Percentiles rank a stretch among this genome's conserved stretches.
Conservation (phyloP, 2,888 invertebrate species). For the Scrobipalpa costella region DNA sequence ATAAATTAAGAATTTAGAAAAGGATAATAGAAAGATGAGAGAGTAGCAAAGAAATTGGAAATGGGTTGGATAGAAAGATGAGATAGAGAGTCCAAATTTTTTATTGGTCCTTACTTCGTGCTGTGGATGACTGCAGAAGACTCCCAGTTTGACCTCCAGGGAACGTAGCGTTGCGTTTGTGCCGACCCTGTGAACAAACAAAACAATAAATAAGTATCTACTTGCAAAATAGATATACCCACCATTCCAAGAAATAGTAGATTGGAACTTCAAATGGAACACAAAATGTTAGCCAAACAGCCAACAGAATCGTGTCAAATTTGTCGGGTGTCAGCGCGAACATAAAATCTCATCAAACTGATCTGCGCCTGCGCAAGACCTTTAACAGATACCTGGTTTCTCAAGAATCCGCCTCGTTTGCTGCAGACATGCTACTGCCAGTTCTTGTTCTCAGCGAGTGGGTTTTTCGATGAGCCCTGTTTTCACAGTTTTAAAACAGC, state of each 20-base stretch:
- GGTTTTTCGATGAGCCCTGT: background rate
- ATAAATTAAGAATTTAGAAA: background rate
- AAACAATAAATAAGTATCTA: background rate
- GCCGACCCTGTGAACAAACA: conserved; percentile 82
- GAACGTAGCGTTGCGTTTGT: conserved; percentile 90
- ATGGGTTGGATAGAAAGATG: no score
- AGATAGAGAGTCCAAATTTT: no score
- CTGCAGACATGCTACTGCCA: background rate
- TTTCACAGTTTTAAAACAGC: no score
- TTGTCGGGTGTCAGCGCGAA: background rate
- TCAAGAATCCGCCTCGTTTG: conserved; percentile 8
- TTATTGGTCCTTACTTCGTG: conserved; percentile 80
- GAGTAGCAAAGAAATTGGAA: background rate
- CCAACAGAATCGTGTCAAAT: background rate
- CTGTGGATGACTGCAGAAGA: conserved; percentile 81
- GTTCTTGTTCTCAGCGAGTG: background rate
- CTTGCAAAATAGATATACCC: background rate
- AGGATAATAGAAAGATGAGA: no score
- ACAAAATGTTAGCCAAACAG: background rate
- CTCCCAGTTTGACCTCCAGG: conserved; percentile 87
- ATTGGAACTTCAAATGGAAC: background rate
- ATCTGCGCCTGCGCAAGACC: background rate
- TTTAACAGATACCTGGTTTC: conserved; percentile 1
- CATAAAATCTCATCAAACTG: conserved; percentile 15
- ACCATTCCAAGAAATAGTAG: background rate